These are phyloP conservation scores for Syngnathus rostellatus DNA, from an alignment of 2,797 vertebrate species.

Conservation along the genomic window DNA sequence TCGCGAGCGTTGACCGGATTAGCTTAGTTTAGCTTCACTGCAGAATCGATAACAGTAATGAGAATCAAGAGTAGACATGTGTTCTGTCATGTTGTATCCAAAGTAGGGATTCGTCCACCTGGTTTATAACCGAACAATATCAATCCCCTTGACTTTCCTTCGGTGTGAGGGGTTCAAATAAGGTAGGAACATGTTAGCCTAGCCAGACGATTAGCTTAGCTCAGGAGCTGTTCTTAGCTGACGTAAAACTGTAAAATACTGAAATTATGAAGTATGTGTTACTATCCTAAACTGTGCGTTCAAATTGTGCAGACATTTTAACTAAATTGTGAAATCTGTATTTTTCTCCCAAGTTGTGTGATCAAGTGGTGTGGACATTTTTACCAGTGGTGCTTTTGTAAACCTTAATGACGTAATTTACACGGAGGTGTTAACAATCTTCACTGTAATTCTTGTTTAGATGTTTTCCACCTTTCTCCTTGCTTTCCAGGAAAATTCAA, in stretches of 20 bases:
- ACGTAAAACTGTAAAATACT: neutral
- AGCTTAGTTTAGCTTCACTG: conserved; percentile 12
- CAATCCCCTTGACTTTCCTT: conserved; percentile 51
- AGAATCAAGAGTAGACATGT: conserved; percentile 7
- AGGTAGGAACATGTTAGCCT: conserved; percentile 49
- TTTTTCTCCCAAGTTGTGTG: neutral
- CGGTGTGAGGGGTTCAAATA: conserved; percentile 52
- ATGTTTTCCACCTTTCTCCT: neutral
- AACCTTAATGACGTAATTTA: neutral
- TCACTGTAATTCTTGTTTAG: neutral
- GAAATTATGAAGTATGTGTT: neutral
- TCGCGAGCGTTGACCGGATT: conserved; percentile 16
- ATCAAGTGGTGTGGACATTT: neutral
- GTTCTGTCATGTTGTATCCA: conserved; percentile 50
- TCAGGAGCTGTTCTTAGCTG: neutral
- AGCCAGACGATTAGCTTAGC: conserved; percentile 14
- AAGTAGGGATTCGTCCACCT: conserved; percentile 41
- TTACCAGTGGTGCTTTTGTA: neutral
- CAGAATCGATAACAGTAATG: neutral
- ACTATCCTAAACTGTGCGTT: no score
- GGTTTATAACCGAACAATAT: conserved; percentile 23
- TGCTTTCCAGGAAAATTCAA: neutral
- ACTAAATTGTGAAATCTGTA: neutral
- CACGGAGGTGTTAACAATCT: neutral
- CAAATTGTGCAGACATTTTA: no score